Percentiles rank a stretch among this genome's conserved stretches.
These are phyloP conservation scores for Scaptomyza caliginosa DNA, from an alignment of 2,888 invertebrate genomes.

Conservation along the genomic window DNA sequence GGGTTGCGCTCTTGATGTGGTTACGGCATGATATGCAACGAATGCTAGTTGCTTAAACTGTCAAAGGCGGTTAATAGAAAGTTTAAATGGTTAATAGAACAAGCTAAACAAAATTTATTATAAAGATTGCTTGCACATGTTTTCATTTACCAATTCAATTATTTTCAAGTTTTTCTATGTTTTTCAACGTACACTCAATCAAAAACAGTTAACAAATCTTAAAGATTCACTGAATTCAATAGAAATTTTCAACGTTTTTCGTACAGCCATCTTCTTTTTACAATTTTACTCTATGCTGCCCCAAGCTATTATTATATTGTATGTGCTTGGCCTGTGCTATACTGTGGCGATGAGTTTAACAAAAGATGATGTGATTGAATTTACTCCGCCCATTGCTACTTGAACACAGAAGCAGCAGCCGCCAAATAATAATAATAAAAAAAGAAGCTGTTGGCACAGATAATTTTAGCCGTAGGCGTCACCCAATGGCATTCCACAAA, in stretches of 20 bases:
- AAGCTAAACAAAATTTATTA: not conserved
- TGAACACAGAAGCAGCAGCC: not conserved
- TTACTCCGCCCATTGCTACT: conserved; percentile 18
- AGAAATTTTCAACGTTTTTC: conserved; percentile 35
- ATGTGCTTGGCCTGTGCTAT: conserved; percentile 51
- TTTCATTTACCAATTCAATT: no score
- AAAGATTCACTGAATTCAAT: no score
- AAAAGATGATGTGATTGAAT: conserved; percentile 78
- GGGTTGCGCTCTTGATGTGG: conserved; percentile 50
- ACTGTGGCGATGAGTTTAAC: conserved; percentile 42
- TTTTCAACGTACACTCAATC: not conserved
- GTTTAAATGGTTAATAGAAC: not conserved
- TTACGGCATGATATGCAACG: conserved; percentile 18
- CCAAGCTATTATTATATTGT: conserved; percentile 52
- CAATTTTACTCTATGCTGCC: conserved; percentile 17
- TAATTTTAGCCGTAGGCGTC: conserved; percentile 76
- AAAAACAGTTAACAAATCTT: no score
- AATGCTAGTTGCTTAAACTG: not conserved
- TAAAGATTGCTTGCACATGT: no score
- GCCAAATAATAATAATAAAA: conserved; percentile 4
- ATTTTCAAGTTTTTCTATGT: no score
- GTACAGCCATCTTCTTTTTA: conserved; percentile 38
- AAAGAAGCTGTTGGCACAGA: conserved; percentile 50
- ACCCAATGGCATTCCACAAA: conserved; percentile 79
- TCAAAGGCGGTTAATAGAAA: not conserved